A percentile compares a stretch with the other conserved stretches of the same genome.
Evolutionary conservation across 53 echinoderm and acorn worm species (phyloP).

Genomic region (Actinopyga echinites): DNA sequence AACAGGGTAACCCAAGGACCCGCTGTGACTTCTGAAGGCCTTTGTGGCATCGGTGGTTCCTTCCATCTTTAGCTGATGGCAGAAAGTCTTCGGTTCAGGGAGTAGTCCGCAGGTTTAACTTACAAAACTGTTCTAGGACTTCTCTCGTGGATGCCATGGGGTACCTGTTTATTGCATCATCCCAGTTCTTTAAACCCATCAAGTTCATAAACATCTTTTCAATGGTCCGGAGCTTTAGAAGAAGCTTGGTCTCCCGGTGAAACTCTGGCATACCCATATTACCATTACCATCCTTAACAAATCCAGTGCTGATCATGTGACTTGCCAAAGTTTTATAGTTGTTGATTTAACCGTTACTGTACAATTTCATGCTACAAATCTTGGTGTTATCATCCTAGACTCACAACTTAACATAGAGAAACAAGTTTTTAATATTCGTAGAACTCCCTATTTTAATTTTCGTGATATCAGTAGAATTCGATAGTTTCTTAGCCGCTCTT

Average conservation of each 20-base stretch:
- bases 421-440: too few species aligned
- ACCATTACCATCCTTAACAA: background rate
- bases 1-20: background rate
- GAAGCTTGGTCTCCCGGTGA: background rate
- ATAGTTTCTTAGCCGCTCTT: background rate
- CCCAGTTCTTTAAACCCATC: background rate
- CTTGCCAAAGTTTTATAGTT: too few species aligned
- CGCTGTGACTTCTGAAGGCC: background rate
- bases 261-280: background rate
- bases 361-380: too few species aligned
- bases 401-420: too few species aligned
- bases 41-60: background rate
- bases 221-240: background rate
- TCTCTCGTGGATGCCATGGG: background rate
- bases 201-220: conserved; percentile 6
- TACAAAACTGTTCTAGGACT: conserved; percentile 21
- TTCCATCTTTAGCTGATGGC: conserved; percentile 9
- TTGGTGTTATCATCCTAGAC: background rate
- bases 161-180: background rate
- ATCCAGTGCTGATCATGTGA: background rate
- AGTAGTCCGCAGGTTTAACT: background rate
- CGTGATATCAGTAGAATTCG: too few species aligned
- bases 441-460: too few species aligned
- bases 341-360: too few species aligned
- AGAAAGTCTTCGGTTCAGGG: conserved; percentile 30